Evolutionary conservation across 2,113 vertebrate genomes (phyloP).

Genomic region (Polypterus senegalus): DNA sequence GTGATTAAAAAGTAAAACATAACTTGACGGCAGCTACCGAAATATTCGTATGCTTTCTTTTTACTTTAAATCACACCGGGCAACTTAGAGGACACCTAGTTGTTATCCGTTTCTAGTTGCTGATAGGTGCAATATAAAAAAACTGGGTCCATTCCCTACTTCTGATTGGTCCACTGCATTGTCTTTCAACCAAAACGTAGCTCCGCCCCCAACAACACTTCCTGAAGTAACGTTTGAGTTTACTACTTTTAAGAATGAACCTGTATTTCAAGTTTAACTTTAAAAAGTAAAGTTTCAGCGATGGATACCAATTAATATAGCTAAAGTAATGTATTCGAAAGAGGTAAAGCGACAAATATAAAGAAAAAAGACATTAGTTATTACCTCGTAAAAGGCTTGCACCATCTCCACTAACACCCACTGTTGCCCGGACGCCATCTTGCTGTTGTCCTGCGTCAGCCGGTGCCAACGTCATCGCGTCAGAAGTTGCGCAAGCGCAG

Average conservation of each 20-base stretch:
- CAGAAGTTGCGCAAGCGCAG: neutral
- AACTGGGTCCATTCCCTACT: neutral
- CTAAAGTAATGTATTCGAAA: too few species aligned
- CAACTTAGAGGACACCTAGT: too few species aligned
- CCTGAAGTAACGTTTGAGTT: constrained; percentile 5
- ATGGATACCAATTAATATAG: too few species aligned
- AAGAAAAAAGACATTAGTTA: neutral
- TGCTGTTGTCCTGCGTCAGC: neutral
- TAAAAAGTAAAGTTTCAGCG: too few species aligned
- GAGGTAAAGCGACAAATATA: too few species aligned
- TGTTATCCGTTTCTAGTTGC: too few species aligned
- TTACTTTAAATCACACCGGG: too few species aligned
- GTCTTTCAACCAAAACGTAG: neutral
- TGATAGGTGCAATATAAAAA: neutral
- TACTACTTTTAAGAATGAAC: neutral
- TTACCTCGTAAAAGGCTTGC: constrained; percentile 85
- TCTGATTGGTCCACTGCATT: neutral
- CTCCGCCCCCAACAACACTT: neutral
- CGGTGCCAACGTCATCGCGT: neutral
- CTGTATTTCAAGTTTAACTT: too few species aligned
- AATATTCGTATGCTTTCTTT: too few species aligned
- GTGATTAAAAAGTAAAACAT: neutral
- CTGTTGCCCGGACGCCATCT: constrained; percentile 71
- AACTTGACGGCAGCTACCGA: neutral
- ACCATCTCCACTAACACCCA: constrained; percentile 97